These are phyloP conservation scores for Larimichthys crocea DNA, from an alignment of 2,113 vertebrate genomes.

Conservation along the genomic window DNA sequence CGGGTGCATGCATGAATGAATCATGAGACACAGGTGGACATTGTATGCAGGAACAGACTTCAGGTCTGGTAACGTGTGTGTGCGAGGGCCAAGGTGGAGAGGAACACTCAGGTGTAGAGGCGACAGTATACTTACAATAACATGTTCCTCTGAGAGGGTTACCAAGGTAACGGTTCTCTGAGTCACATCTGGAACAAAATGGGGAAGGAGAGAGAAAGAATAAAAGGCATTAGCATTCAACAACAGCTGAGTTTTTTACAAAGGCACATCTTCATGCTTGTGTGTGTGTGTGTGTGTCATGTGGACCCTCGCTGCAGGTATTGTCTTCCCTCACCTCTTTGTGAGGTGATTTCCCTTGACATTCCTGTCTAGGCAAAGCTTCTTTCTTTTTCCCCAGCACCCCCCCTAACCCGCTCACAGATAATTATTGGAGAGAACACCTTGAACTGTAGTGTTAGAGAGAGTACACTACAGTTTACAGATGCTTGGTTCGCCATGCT, in stretches of 20 bases:
- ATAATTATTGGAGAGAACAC: slow-evolving; percentile 3
- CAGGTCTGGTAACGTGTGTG: background rate
- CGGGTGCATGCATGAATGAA: background rate
- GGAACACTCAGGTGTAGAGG: slow-evolving; percentile 30
- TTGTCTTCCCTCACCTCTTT: slow-evolving; percentile 18
- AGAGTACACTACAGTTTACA: background rate
- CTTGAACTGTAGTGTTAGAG: background rate
- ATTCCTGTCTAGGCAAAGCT: slow-evolving; percentile 43
- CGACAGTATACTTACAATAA: slow-evolving; percentile 90
- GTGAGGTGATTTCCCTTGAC: slow-evolving; percentile 65
- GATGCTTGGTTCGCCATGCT: background rate
- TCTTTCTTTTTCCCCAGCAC: slow-evolving; percentile 11
- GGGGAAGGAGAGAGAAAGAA: background rate
- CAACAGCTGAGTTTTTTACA: background rate
- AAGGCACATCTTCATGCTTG: background rate
- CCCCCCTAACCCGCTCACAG: background rate
- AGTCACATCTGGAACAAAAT: slow-evolving; percentile 90
- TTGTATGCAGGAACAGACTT: background rate
- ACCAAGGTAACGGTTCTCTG: slow-evolving; percentile 95
- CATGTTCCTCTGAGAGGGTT: slow-evolving; percentile 95
- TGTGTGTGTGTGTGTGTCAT: background rate
- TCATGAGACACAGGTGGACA: background rate
- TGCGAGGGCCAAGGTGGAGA: background rate
- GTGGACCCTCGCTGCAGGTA: slow-evolving; percentile 43
- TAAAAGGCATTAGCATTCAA: slow-evolving; percentile 48